Conservation (phyloP, 2,113 vertebrate genomes). For the Diadophis punctatus region DNA sequence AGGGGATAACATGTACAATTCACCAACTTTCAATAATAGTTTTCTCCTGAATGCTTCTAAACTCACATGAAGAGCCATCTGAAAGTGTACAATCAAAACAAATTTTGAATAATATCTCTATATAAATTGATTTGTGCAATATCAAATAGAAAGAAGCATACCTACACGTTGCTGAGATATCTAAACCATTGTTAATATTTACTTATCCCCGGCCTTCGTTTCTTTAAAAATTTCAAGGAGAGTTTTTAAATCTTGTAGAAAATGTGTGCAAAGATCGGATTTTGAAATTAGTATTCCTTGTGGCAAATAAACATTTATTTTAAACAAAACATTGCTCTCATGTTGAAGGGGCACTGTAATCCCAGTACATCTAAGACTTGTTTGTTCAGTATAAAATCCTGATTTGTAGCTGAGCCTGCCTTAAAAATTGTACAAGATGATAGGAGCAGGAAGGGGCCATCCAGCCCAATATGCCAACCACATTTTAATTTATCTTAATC, state of each 20-base stretch:
- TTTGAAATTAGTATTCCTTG: background rate
- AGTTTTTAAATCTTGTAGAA: background rate
- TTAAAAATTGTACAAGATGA: slow-evolving; percentile 46
- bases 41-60: background rate
- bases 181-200: background rate
- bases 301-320: background rate
- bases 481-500: slow-evolving; percentile 70
- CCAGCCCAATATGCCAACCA: slow-evolving; percentile 41
- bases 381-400: slow-evolving; percentile 29
- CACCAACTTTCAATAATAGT: background rate
- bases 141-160: background rate
- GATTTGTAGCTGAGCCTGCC: slow-evolving; percentile 23
- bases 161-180: background rate
- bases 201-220: background rate
- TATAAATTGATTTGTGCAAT: background rate
- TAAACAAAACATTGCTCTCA: background rate
- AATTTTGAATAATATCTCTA: background rate
- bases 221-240: background rate
- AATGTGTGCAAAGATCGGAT: background rate
- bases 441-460: slow-evolving; percentile 42
- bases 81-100: background rate
- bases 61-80: background rate
- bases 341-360: slow-evolving; percentile 10
- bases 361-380: background rate
- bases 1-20: background rate